These are phyloP conservation scores for Chaetorhynchus papuensis DNA, from an alignment of 2,113 vertebrate species.

Conservation along the genomic window DNA sequence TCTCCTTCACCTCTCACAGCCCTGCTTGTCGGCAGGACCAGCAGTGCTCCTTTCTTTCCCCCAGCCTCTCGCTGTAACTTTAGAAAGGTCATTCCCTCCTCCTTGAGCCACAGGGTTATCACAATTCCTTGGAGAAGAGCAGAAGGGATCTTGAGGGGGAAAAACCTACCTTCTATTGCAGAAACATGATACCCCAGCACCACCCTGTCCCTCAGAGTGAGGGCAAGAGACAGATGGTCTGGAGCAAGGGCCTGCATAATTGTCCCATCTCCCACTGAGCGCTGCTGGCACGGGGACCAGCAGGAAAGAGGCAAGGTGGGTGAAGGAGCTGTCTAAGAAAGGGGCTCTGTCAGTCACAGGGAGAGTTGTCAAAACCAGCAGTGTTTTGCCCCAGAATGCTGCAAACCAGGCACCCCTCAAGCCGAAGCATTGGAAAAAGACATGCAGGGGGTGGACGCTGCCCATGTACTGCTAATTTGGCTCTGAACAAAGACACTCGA, in stretches of 20 bases:
- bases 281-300: rapidly evolving
- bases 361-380: background rate
- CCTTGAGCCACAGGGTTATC: background rate
- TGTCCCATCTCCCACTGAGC: background rate
- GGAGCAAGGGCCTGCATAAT: background rate
- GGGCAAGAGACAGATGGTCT: background rate
- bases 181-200: background rate
- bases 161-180: background rate
- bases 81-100: slow-evolving; percentile 53
- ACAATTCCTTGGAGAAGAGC: background rate
- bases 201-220: background rate
- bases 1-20: background rate
- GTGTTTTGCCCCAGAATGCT: background rate
- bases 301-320: background rate
- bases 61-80: slow-evolving; percentile 20
- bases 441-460: background rate
- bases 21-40: background rate
- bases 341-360: background rate
- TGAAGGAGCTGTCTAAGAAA: background rate
- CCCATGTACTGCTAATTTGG: background rate
- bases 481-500: background rate
- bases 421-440: background rate
- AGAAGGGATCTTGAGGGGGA: background rate
- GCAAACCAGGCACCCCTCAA: background rate
- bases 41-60: background rate